Evolutionary conservation across 2,888 invertebrate genomes (phyloP).

Genomic region (Ornithoptera priamus): DNA sequence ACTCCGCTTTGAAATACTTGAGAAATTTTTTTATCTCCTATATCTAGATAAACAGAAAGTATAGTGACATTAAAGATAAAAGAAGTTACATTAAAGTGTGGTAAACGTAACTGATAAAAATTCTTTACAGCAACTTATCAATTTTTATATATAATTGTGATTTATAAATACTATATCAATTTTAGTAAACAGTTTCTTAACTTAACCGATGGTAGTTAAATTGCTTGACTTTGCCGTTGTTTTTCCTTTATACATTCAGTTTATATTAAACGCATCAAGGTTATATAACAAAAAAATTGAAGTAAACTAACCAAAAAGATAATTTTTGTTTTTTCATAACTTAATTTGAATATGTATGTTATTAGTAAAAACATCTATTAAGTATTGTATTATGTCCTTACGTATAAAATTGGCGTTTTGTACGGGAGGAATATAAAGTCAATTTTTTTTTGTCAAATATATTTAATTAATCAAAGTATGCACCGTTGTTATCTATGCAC

Average conservation of each 20-base stretch:
- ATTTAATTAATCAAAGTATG: too few species aligned
- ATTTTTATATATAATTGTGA: neutral
- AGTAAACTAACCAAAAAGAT: neutral
- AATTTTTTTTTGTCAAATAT: too few species aligned
- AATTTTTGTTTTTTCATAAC: neutral
- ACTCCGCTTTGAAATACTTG: constrained; percentile 14
- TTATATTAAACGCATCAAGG: neutral
- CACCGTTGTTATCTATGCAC: too few species aligned
- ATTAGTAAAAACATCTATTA: too few species aligned
- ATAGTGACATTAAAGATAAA: constrained; percentile 25
- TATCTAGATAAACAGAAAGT: constrained; percentile 13
- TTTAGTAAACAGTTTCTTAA: too few species aligned
- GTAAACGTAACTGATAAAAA: constrained; percentile 18
- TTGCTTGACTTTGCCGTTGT: too few species aligned
- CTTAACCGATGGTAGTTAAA: too few species aligned
- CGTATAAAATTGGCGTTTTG: too few species aligned
- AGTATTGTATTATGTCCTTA: too few species aligned
- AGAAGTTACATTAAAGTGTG: constrained; percentile 20
- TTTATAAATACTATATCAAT: neutral
- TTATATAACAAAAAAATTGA: neutral
- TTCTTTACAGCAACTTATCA: neutral
- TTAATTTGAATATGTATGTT: neutral
- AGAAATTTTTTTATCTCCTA: constrained; percentile 23
- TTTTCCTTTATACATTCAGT: neutral
- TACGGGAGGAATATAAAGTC: too few species aligned